Base-by-base conservation (phyloP, 2,888 invertebrate species). In the Apocheima hispidaria region DNA sequence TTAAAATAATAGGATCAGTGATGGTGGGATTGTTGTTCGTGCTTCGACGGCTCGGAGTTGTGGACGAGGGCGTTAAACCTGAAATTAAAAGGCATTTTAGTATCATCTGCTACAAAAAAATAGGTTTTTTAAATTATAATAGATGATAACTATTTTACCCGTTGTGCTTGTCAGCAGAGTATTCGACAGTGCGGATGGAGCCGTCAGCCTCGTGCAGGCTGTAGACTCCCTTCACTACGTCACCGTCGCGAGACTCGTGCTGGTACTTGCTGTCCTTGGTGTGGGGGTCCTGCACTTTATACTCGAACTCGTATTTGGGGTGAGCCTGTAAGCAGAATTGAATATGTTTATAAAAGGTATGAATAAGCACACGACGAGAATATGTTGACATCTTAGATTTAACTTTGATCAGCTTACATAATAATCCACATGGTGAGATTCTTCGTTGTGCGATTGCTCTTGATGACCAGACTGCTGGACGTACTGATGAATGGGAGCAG, bases 231-330 rank as follows among this genome's bases (percentile, higher is more conserved):
- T 93, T 89, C 51, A 86, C 86, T 23, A 72, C 75, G 69, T 94
- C 93, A 7, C 94, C 95, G 72, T 93, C 93, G 35, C 91, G 87
- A 40, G 86, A 80, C 73, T 94, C 94, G 38, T 89, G 84, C 69
- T 94, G 94, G 72, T 82, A 91, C 77, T 94, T 94, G 69, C 88
- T 87, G 77, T 94, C 94, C 5, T 93, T 94, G 18, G 94, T 94
- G 65, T 94, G 93, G 1, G 87, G 90, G 68, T 94, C 94, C 62
- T 90, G 84, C 7, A 93, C 92, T 67, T 91, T 91, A 78, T 94
- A 93, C 70, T 91, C 88, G 75, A 88, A 93, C 70, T 90, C 86
- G 78, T 94, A 93, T 79, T 92, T 93, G 35, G 94, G 93, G 67
- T 93, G 86, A 2, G 93, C 78, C 88, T 88, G 65, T 5, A 48